Evolutionary conservation across 2,113 vertebrate genomes (phyloP), one percentile per base, ranked within the genome.

Genomic region (Micromys minutus): DNA sequence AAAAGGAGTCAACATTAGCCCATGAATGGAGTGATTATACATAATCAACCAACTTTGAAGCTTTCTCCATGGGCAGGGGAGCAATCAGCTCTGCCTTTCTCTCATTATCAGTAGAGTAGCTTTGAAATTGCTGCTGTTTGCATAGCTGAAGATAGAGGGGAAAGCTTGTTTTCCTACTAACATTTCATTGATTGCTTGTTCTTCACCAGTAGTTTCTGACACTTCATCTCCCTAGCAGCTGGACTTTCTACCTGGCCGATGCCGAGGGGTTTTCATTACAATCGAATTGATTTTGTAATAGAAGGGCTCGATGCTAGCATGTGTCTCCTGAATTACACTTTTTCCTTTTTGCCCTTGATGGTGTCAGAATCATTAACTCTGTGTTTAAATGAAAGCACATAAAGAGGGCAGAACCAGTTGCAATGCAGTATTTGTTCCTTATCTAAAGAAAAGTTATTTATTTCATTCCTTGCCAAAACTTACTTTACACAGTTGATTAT

Each of bases 21-120:
- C 98, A 97, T 98, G 98, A 98, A 98, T 98, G 80, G 96, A 90
- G 97, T 93, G 98, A 98, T 99, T 98, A 98, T 91, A 76, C 42
- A 91, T 98, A 97, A 98, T 99, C 98, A 98, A 96, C 97, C 98
- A 98, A 98, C 98, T 98, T 98, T 98, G 98, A 98, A 99, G 98
- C 98, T 98, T 97, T 98, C 98, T 94, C 17, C 95, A 94, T 55
- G 77, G 96, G 93, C 96, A 67, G 61, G 65, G 80, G 98, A 98
- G 98, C 98, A 98, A 98, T 98, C 97, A 98, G 89, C 93, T 96
- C 96, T 21, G 92, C 98, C 98, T 96, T 98, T 98, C 97, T 98
- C 94, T 97, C 95, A 96, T 97, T 98, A 97, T 98, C 97, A 96
- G 89, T 55, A 91, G 90, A 96, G 91, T 97, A 98, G 92, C 59